Evolutionary conservation across 2,888 invertebrate genomes (phyloP).

Genomic region (Pinctada fucata): DNA sequence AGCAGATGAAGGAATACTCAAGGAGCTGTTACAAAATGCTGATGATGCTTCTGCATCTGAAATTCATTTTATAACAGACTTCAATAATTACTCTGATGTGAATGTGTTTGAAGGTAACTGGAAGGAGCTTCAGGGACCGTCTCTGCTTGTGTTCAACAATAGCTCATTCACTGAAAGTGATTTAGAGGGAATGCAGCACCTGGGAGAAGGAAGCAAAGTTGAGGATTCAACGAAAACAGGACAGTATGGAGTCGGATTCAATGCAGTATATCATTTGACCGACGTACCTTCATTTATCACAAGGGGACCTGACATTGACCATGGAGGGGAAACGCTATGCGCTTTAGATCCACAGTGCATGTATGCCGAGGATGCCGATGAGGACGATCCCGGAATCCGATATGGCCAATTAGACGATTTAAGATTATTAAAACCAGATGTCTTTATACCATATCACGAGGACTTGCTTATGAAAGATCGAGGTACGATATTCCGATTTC

Average conservation of each 20-base stretch:
- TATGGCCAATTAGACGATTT: neutral
- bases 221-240: constrained; percentile 61
- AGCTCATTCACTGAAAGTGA: constrained; percentile 54
- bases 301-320: constrained; percentile 45
- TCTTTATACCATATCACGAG: neutral
- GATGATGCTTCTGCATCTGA: constrained; percentile 71
- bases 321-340: constrained; percentile 62
- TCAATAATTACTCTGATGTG: constrained; percentile 45
- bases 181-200: constrained; percentile 57
- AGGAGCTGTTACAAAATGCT: constrained; percentile 74
- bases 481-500: constrained; percentile 10
- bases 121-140: constrained; percentile 61
- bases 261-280: constrained; percentile 66
- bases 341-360: constrained; percentile 69
- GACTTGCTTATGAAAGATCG: neutral
- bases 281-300: constrained; percentile 64
- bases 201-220: constrained; percentile 62
- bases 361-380: constrained; percentile 54
- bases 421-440: neutral
- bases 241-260: constrained; percentile 68
- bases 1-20: constrained; percentile 67
- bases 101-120: constrained; percentile 51
- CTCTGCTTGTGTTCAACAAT: constrained; percentile 63
- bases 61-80: constrained; percentile 69
- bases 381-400: constrained; percentile 43